Conservation (phyloP, 1,140 invertebrate genomes). For the Pachypeltis micranthus region DNA sequence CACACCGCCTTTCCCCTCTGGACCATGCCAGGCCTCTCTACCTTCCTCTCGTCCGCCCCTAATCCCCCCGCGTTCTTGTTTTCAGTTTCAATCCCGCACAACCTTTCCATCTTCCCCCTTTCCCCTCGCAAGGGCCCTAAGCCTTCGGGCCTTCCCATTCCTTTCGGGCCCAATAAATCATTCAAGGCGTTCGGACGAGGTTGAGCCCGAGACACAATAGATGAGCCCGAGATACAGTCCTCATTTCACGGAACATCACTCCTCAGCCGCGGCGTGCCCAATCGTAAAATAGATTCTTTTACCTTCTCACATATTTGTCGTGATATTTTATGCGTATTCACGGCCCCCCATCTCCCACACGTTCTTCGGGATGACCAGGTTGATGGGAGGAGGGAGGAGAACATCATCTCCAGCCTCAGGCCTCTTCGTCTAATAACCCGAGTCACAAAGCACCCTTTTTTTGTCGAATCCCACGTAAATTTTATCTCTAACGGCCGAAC, state of each 20-base stretch:
- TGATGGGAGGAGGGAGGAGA: too few relatives aligned
- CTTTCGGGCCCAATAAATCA: background rate
- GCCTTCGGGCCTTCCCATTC: background rate
- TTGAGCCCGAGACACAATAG: background rate
- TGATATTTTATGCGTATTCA: conserved; percentile 10
- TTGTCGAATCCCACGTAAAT: too few relatives aligned
- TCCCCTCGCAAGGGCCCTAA: too few relatives aligned
- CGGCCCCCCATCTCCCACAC: background rate
- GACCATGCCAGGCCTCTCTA: too few relatives aligned
- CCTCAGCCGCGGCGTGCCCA: background rate
- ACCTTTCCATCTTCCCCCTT: background rate
- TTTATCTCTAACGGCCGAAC: too few relatives aligned
- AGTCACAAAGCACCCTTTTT: background rate
- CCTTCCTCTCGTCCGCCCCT: too few relatives aligned
- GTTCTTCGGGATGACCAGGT: background rate
- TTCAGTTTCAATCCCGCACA: conserved; percentile 1
- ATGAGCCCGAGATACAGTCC: conserved; percentile 5
- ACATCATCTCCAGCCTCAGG: background rate
- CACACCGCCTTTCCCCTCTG: too few relatives aligned
- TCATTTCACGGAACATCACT: conserved; percentile 4
- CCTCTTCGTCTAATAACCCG: background rate
- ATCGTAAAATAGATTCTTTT: conserved; percentile 2
- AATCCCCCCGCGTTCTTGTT: too few relatives aligned
- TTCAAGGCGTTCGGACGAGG: background rate
- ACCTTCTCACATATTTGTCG: conserved; percentile 2